phyloP scores from a whole-genome alignment of 2,888 invertebrate species.

The Lycaena phlaeas region DNA sequence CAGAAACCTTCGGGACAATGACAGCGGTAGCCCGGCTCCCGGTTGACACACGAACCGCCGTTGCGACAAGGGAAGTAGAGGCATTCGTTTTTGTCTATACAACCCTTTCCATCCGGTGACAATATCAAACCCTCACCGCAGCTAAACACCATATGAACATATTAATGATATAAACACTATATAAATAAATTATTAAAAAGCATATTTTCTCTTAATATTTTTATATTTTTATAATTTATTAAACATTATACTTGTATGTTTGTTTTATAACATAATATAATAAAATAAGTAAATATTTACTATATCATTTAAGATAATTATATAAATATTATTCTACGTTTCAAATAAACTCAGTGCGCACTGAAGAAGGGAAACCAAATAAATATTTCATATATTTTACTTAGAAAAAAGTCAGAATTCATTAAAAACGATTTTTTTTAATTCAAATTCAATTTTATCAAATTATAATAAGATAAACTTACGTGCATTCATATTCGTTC shows the following conservation, averaged over 20 bases:
- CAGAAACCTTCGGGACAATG: conserved; percentile 93
- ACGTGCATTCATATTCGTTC: conserved; percentile 99
- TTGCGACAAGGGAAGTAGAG: conserved; percentile 94
- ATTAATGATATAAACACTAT: conserved; percentile 22
- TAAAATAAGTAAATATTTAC: background rate
- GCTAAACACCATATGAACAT: conserved; percentile 73
- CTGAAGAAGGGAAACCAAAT: conserved; percentile 13
- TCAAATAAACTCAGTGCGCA: conserved; percentile 29
- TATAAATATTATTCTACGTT: background rate
- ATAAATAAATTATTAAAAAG: conserved; percentile 6
- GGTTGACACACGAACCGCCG: conserved; percentile 93
- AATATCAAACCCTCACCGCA: conserved; percentile 95
- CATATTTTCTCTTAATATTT: background rate
- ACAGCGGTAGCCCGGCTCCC: conserved; percentile 91
- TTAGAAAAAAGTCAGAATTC: conserved; percentile 1
- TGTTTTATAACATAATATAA: conserved; percentile 9
- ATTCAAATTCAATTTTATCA: background rate
- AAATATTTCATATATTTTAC: background rate
- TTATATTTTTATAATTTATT: background rate
- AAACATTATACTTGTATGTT: background rate
- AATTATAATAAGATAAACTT: conserved; percentile 59
- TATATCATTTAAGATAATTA: conserved; percentile 9
- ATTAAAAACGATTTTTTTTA: background rate
- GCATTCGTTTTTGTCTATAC: conserved; percentile 96
- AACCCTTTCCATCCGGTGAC: conserved; percentile 92